phyloP scores from a whole-genome alignment of 2,113 vertebrate genomes.

The Engystomops pustulosus region DNA sequence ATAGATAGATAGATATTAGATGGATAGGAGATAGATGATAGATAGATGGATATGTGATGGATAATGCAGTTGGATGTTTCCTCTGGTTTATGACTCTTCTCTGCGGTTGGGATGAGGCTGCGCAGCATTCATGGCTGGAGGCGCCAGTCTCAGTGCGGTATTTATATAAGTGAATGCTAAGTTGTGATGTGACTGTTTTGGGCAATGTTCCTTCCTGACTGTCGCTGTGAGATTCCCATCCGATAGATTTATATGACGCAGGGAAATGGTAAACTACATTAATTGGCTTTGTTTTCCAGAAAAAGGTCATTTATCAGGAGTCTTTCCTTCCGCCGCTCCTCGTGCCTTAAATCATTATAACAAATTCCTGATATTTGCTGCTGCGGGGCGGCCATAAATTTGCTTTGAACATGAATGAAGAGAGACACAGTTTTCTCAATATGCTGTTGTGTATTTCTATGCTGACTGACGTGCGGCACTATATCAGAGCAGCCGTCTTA shows the following conservation, averaged over 20 bases:
- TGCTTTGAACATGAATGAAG: slow-evolving; percentile 81
- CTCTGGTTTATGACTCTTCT: too few species aligned
- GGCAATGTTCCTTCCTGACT: slow-evolving; percentile 7
- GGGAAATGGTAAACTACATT: slow-evolving; percentile 77
- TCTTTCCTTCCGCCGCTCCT: slow-evolving; percentile 79
- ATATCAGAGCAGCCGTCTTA: slow-evolving; percentile 73
- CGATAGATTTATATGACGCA: slow-evolving; percentile 74
- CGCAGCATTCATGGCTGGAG: neutral
- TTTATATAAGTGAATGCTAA: slow-evolving; percentile 17
- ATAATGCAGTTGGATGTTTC: too few species aligned
- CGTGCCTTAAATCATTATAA: slow-evolving; percentile 81
- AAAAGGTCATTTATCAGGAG: slow-evolving; percentile 80
- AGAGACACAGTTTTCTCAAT: slow-evolving; percentile 80
- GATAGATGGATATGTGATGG: too few species aligned
- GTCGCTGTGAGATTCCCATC: slow-evolving; percentile 70
- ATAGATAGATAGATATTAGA: too few species aligned
- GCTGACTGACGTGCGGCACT: slow-evolving; percentile 77
- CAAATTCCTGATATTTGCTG: slow-evolving; percentile 79
- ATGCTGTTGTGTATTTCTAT: slow-evolving; percentile 80
- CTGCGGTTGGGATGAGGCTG: too few species aligned
- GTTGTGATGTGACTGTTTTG: slow-evolving; percentile 17
- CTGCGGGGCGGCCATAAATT: slow-evolving; percentile 81
- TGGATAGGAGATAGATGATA: too few species aligned
- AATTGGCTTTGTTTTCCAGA: slow-evolving; percentile 79
- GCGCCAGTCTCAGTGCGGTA: neutral